A percentile compares a stretch with the other conserved stretches of the same genome.
Evolutionary conservation across 2,888 invertebrate species (phyloP).

Genomic region (Gonocerus acuteangulatus): DNA sequence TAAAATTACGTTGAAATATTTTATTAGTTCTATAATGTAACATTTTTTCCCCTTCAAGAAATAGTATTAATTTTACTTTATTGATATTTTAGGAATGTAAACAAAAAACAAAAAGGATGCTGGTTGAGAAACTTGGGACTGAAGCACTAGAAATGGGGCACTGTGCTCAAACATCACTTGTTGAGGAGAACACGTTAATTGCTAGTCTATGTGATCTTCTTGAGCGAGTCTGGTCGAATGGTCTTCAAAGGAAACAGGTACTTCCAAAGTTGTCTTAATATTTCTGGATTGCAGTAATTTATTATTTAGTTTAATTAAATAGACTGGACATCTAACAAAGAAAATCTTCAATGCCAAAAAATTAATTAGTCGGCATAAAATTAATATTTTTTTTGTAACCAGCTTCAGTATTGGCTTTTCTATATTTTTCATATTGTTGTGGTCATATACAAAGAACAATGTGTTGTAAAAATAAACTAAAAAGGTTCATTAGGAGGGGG

Average conservation of each 20-base stretch:
- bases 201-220: constrained; percentile 95
- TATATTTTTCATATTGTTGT: too few relatives aligned
- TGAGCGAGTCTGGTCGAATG: constrained; percentile 97
- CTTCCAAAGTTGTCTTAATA: too few relatives aligned
- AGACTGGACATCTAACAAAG: not conserved
- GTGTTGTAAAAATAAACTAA: too few relatives aligned
- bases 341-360: not conserved
- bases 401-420: too few relatives aligned
- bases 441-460: too few relatives aligned
- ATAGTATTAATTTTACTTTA: not conserved
- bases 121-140: constrained; percentile 96
- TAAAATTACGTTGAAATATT: too few relatives aligned
- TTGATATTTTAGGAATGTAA: constrained; percentile 64
- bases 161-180: constrained; percentile 63
- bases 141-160: constrained; percentile 93
- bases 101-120: constrained; percentile 93
- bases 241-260: constrained; percentile 82
- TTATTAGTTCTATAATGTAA: too few relatives aligned
- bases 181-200: constrained; percentile 94
- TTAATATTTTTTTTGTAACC: too few relatives aligned
- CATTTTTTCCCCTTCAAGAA: too few relatives aligned
- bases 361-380: too few relatives aligned
- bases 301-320: not conserved
- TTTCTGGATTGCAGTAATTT: not conserved
- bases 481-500: too few relatives aligned